Base-by-base conservation (phyloP, 2,888 invertebrate genomes). In the Pseudanteris insignis region DNA sequence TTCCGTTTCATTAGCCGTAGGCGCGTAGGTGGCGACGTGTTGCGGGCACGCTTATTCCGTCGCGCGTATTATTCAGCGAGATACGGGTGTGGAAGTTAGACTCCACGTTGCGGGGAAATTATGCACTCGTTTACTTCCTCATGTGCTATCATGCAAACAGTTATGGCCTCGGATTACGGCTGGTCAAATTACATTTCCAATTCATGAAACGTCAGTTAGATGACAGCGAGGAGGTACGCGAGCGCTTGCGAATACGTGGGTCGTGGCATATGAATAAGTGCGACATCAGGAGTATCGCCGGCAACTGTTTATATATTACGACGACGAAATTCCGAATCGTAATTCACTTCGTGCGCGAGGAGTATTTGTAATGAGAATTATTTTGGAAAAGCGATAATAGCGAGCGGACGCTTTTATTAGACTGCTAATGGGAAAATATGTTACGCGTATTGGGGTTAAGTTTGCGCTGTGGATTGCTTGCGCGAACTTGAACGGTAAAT, bases 161-260 rank as follows among this genome's bases (percentile, higher is more conserved):
- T 75, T 76, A 73, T 71, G 70, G 66, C 67, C 62, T 57, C 38
- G 57, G 68, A 44, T 54, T 63, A 48, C 62, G 66, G 64, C 67
- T 64, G 71, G 71, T 73, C 71, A 77, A 78, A 78, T 78, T 78
- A 77, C 78, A 78, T 78, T 78, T 77, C 76, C 77, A 77, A 77
- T 77, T 77, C 77, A 77, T 77, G 77, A 77, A 77, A 77, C 64
- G 76, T 78, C 77, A 77, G 75, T 72, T 73, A 70, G 71, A 73
- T 69, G 71, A 70, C 65, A 69, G 64, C 65, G 64, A 57, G 46
- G 54, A 63, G 58, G 57, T 58, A 59, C 29, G 55, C 32, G 54
- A 48, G 43, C 12, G 25, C 44, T 10, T 29, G 29, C 40, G 41
- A 59, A 54, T 50, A 59, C 55, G 50, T 41, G 54, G 63, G 46